Evolutionary conservation across 1,140 invertebrate species (phyloP).

Genomic region (Hesperophylax magnus): DNA sequence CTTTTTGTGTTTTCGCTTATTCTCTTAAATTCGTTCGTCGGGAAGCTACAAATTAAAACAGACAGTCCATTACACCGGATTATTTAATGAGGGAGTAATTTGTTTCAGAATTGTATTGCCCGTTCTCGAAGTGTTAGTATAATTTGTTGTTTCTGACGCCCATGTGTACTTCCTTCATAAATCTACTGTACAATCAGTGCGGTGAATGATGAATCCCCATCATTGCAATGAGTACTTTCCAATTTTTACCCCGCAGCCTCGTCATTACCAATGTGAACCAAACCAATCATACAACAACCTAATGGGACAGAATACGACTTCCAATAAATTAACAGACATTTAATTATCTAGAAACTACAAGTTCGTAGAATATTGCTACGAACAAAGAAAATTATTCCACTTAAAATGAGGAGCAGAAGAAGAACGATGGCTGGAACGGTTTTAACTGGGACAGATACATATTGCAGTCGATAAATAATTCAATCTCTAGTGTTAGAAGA

Average conservation of each 20-base stretch:
- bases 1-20: too few relatives aligned
- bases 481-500: conserved; percentile 19
- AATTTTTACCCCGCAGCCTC: background rate
- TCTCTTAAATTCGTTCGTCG: too few relatives aligned
- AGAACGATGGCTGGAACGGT: conserved; percentile 6
- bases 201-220: background rate
- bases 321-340: conserved; percentile 27
- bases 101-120: background rate
- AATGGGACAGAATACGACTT: conserved; percentile 6
- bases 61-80: too few relatives aligned
- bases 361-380: conserved; percentile 4
- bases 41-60: too few relatives aligned
- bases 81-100: too few relatives aligned
- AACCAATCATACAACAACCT: conserved; percentile 13
- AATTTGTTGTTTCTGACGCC: conserved; percentile 11
- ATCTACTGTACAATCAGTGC: background rate
- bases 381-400: background rate
- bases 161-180: background rate
- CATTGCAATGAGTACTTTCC: background rate
- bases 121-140: background rate
- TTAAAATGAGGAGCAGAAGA: background rate
- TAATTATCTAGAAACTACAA: conserved; percentile 7
- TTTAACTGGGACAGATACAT: conserved; percentile 12
- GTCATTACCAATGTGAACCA: background rate
- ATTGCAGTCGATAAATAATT: conserved; percentile 15